Evolutionary conservation across 2,797 vertebrate genomes (phyloP).

Genomic region (Trematomus bernacchii): DNA sequence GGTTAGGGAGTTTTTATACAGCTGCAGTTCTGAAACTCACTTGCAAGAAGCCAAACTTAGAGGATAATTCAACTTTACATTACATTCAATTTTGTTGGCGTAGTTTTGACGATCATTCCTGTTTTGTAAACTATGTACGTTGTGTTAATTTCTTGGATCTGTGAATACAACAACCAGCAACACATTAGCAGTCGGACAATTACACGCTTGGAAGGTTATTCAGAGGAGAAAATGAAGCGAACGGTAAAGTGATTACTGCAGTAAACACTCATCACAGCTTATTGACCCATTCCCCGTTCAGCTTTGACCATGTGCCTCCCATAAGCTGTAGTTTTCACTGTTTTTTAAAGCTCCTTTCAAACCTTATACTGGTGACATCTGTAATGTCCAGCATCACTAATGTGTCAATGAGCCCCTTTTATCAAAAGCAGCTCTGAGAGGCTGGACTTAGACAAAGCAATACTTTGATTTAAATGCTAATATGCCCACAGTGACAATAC

Average conservation of each 20-base stretch:
- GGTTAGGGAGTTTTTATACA: background rate
- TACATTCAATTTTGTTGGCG: background rate
- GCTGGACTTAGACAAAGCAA: too few species aligned
- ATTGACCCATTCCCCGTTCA: background rate
- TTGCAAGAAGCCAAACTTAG: too few species aligned
- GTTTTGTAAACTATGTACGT: background rate
- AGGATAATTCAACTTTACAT: background rate
- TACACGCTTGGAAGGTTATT: background rate
- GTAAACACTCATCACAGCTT: background rate
- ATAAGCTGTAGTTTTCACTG: background rate
- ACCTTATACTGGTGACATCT: background rate
- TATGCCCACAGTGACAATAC: too few species aligned
- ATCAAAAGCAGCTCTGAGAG: too few species aligned
- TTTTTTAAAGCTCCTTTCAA: background rate
- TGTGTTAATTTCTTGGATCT: fast-evolving
- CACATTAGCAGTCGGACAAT: background rate
- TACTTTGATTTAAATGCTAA: too few species aligned
- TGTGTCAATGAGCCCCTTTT: too few species aligned
- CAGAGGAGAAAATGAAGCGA: background rate
- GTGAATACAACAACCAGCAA: background rate
- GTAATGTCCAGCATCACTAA: background rate
- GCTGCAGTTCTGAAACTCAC: background rate
- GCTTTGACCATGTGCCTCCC: background rate
- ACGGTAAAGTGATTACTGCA: background rate
- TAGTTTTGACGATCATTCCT: background rate